These are phyloP conservation scores for Taphrorychus bicolor DNA, from an alignment of 2,888 invertebrate genomes.

Conservation along the genomic window DNA sequence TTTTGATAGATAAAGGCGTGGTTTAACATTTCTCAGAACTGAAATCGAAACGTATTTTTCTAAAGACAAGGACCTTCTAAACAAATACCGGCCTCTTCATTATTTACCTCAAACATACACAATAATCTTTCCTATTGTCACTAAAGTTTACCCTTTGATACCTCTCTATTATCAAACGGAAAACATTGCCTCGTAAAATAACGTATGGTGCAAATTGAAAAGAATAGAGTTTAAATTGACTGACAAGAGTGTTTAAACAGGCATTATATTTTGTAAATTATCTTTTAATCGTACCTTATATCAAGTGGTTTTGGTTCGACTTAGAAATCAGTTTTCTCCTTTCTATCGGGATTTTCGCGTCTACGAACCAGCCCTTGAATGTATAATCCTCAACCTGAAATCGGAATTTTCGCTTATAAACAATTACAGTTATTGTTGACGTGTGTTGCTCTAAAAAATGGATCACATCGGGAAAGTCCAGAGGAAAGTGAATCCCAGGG, in stretches of 20 bases:
- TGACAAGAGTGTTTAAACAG: slow-evolving; percentile 9
- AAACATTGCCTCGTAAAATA: slow-evolving; percentile 1
- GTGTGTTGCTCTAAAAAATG: no score
- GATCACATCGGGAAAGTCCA: slow-evolving; percentile 46
- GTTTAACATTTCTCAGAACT: neutral
- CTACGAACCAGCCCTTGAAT: slow-evolving; percentile 2
- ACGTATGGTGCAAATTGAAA: slow-evolving; percentile 12
- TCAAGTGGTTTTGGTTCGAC: neutral
- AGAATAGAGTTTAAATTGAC: slow-evolving; percentile 11
- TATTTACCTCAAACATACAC: slow-evolving; percentile 11
- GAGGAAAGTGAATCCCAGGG: slow-evolving; percentile 46
- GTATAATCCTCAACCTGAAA: neutral
- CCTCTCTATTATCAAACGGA: slow-evolving; percentile 14
- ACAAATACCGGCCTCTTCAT: neutral
- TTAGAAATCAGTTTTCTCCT: slow-evolving; percentile 4
- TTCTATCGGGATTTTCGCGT: neutral
- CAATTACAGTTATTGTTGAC: no score
- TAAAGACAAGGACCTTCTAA: neutral
- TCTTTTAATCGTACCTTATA: slow-evolving; percentile 8
- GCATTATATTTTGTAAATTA: slow-evolving; percentile 12
- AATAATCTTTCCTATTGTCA: slow-evolving; percentile 17
- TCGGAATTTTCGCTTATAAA: no score
- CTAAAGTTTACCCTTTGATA: slow-evolving; percentile 2
- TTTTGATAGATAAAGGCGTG: no score
- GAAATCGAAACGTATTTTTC: neutral